Percentiles rank a stretch among this genome's conserved stretches.
phyloP scores from a whole-genome alignment of 2,888 invertebrate genomes.

The Lydus trimaculatus region DNA sequence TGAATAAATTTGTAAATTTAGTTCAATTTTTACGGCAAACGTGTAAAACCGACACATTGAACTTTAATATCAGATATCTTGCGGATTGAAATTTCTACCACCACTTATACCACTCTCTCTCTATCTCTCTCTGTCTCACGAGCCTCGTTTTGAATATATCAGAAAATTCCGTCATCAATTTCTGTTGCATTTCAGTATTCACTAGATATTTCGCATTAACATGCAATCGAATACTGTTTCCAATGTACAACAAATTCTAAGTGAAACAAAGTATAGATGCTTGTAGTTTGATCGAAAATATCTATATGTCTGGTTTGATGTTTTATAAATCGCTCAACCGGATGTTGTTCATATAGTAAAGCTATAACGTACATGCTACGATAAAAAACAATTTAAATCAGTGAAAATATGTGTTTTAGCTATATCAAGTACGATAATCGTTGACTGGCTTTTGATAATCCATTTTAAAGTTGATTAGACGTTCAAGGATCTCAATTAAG shows the following conservation, averaged over 20 bases:
- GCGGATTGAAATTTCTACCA: neutral
- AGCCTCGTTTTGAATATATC: slow-evolving; percentile 5
- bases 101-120: neutral
- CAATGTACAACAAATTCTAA: neutral
- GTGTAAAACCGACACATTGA: neutral
- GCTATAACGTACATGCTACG: neutral
- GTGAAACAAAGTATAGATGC: neutral
- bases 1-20: neutral
- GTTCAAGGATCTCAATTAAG: slow-evolving; percentile 17
- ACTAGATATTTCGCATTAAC: slow-evolving; percentile 8
- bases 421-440: neutral
- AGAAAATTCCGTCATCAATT: slow-evolving; percentile 4
- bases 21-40: neutral
- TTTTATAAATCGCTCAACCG: neutral
- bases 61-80: neutral
- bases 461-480: neutral
- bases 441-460: neutral
- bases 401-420: slow-evolving; percentile 10
- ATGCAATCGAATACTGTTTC: neutral
- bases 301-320: neutral
- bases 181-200: slow-evolving; percentile 1
- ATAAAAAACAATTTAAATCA: neutral
- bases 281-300: neutral
- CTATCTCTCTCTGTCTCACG: neutral
- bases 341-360: neutral